These are phyloP conservation scores for Notolepis coatsorum DNA, from an alignment of 2,797 vertebrate species.

Conservation along the genomic window DNA sequence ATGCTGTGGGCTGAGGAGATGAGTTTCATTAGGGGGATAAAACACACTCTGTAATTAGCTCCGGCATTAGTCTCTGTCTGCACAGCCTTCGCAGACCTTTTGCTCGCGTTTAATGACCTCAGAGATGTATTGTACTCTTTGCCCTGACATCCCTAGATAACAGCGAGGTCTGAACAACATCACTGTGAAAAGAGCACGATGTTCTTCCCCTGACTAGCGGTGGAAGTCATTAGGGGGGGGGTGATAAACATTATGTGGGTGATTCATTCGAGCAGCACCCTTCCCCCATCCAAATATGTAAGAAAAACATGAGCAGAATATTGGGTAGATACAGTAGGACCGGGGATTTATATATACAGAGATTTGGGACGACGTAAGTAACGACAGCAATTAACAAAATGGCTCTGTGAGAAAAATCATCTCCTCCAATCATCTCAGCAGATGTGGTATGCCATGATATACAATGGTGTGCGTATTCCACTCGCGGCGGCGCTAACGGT, in stretches of 20 bases:
- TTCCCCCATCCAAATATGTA: neutral
- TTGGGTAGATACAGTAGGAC: neutral
- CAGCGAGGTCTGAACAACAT: slow-evolving; percentile 54
- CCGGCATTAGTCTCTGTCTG: slow-evolving; percentile 70
- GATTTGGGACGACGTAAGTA: neutral
- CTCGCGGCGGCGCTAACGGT: slow-evolving; percentile 62
- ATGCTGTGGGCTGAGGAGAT: slow-evolving; percentile 57
- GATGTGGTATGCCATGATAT: slow-evolving; percentile 40
- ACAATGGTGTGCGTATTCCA: slow-evolving; percentile 47
- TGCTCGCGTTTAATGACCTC: slow-evolving; percentile 77
- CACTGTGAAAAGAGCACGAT: slow-evolving; percentile 55
- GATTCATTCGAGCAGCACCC: slow-evolving; percentile 36
- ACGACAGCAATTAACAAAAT: slow-evolving; percentile 5
- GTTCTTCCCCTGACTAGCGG: slow-evolving; percentile 64
- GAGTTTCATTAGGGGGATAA: slow-evolving; percentile 73
- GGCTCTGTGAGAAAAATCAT: neutral
- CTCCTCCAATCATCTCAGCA: slow-evolving; percentile 12
- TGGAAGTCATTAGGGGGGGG: slow-evolving; percentile 41
- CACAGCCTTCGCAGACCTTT: slow-evolving; percentile 72
- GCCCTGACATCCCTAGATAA: slow-evolving; percentile 70
- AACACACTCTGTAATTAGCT: slow-evolving; percentile 78
- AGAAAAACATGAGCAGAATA: neutral
- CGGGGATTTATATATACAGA: too few relatives aligned
- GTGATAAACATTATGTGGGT: slow-evolving; percentile 25
- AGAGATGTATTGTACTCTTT: slow-evolving; percentile 68